Conservation (phyloP, 2,888 invertebrate genomes). For the Scrobipalpa atriplicella region DNA sequence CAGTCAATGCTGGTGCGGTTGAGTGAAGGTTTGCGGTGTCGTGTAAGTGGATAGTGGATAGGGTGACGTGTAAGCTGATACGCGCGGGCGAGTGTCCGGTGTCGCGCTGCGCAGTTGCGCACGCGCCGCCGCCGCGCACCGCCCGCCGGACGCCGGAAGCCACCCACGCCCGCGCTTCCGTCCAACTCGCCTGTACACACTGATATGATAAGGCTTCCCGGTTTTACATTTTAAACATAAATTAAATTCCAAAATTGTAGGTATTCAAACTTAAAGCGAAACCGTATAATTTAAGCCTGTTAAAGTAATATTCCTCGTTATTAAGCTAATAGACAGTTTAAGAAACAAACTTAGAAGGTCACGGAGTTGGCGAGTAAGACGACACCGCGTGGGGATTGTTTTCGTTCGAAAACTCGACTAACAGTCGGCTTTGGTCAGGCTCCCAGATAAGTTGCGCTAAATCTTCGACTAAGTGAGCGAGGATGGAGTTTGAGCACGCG, state of each 20-base stretch:
- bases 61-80: conserved; percentile 53
- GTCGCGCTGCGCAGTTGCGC: conserved; percentile 57
- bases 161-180: conserved; percentile 64
- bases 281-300: not conserved
- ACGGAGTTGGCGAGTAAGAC: conserved; percentile 10
- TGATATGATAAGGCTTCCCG: conserved; percentile 74
- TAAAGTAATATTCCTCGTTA: not conserved
- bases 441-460: conserved; percentile 62
- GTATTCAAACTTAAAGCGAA: not conserved
- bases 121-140: conserved; percentile 53
- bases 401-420: conserved; percentile 20
- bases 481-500: conserved; percentile 77
- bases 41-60: conserved; percentile 48
- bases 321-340: conserved; percentile 17
- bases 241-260: not conserved
- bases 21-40: conserved; percentile 32
- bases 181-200: conserved; percentile 42
- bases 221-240: conserved; percentile 23
- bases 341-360: conserved; percentile 15
- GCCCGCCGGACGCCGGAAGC: conserved; percentile 56
- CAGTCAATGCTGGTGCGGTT: not conserved
- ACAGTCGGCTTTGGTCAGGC: conserved; percentile 26
- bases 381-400: conserved; percentile 23
- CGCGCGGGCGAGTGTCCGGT: conserved; percentile 52
- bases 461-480: conserved; percentile 69